Conservation (phyloP, 2,113 vertebrate genomes). For the Ammodytes marinus region DNA sequence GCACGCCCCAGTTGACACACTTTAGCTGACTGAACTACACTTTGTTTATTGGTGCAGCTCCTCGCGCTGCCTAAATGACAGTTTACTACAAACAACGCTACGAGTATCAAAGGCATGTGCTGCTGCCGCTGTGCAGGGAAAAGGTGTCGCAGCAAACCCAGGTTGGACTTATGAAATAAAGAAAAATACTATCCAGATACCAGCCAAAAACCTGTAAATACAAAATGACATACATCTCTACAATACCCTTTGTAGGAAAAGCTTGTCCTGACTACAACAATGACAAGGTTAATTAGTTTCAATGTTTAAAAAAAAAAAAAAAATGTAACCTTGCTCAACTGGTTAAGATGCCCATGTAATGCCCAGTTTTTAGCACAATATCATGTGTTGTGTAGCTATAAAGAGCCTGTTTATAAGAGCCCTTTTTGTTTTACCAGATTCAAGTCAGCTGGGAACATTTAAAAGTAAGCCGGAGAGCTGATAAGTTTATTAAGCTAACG, state of each 20-base stretch:
- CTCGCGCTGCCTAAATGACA: constrained; percentile 46
- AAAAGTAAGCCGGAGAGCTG: neutral
- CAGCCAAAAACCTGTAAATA: neutral
- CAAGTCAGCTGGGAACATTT: neutral
- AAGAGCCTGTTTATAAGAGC: neutral
- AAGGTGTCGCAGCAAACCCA: neutral
- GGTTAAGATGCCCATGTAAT: no score
- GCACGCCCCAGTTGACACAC: constrained; percentile 50
- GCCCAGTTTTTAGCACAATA: no score
- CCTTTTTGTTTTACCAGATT: neutral
- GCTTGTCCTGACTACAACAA: no score
- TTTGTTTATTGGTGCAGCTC: constrained; percentile 49
- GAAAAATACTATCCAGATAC: neutral
- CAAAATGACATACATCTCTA: neutral
- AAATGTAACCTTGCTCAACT: no score
- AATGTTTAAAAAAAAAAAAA: no score
- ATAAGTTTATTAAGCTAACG: neutral
- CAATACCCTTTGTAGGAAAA: no score
- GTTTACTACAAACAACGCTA: constrained; percentile 24
- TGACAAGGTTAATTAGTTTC: no score
- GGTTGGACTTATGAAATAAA: neutral
- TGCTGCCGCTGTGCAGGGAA: neutral
- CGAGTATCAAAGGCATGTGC: neutral
- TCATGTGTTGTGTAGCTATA: neutral
- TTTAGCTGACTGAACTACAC: neutral